Evolutionary conservation across 1,140 invertebrate species (phyloP), one percentile per base, ranked within the genome.

Genomic region (Acarapis woodi): DNA sequence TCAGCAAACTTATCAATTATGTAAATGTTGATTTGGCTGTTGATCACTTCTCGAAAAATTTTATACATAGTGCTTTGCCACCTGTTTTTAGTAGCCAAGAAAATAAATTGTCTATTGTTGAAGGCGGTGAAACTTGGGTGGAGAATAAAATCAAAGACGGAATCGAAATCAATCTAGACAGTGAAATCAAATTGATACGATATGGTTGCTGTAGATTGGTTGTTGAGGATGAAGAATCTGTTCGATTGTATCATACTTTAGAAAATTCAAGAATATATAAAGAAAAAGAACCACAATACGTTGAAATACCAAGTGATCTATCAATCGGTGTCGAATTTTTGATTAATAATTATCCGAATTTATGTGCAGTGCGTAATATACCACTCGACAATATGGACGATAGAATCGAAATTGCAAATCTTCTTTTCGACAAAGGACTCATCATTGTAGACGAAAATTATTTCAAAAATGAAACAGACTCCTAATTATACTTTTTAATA

Each of bases 201-300:
- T 65, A 62, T 35, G 69, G 74, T 52, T 66, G 67, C 42, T 35
- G 73, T 28, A 63, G 68, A 38, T 55, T 83, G 42, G 62, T 80
- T 1, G 56, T 64, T 15, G 71, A 74, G 46, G 38, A 38, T 3
- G 65, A 68, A 28, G 65, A 68, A 24, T 47, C 42, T 2, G 60
- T 68, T 26, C 62, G 62, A 24, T 47, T 85, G 29, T 87, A 80
- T 53, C 76, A 77, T 53, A 70, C 66, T 39, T 56, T 65, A 34
- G 75, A 82, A 49, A 90, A 90, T 59, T 69, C 71, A 0, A 60
- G 71, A 43, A 64, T 72, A 42, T 83, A 80, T 50, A 76, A 77
- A 51, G 76, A 68, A 23, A 66, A 66, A 51, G 77, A 82, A 32
- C 53, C 66, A 19, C 70, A 74, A 42, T 82, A 59, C 54, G 53